Evolutionary conservation across 2,113 vertebrate species (phyloP), one percentile per base, ranked within the genome.

Genomic region (Plotosus lineatus): DNA sequence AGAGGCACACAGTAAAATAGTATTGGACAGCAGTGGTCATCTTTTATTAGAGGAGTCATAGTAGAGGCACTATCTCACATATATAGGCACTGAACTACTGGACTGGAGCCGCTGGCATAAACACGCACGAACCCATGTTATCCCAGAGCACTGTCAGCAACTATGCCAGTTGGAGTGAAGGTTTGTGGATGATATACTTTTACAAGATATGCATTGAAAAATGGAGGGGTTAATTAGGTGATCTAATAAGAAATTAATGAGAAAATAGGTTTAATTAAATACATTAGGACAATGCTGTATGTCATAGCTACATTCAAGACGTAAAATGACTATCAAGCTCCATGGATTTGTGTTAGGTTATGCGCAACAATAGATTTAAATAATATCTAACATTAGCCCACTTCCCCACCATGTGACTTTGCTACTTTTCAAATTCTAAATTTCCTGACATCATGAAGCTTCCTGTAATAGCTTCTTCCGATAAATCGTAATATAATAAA

Each of bases 21-120:
- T 83, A 86, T 86, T 85, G 87, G 87, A 92, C 90, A 87, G 86
- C 90, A 85, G 91, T 81, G 88, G 90, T 89, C 91, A 91, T 88
- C 87, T 82, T 94, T 94, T 93, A 94, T 93, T 93, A 85, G 88
- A 91, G 89, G 89, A 88, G 86, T 93, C 81, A 89, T 90, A 91
- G 89, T 90, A 82, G 92, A 94, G 93, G 92, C 91, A 93, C 90
- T 88, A 91, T 92, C 91, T 93, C 91, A 93, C 92, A 91, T 90
- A 89, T 91, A 90, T 93, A 94, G 93, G 93, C 93, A 93, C 93
- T 94, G 93, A 92, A 92, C 92, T 91, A 92, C 90, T 88, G 88
- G 88, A 93, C 91, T 88, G 88, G 85, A 92, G 88, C 89, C 85
- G 89, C 88, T 89, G 86, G 84, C 88, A 90, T 81, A 40, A 86